Evolutionary conservation across 2,797 vertebrate genomes (phyloP).

Genomic region (Argyrosomus regius): DNA sequence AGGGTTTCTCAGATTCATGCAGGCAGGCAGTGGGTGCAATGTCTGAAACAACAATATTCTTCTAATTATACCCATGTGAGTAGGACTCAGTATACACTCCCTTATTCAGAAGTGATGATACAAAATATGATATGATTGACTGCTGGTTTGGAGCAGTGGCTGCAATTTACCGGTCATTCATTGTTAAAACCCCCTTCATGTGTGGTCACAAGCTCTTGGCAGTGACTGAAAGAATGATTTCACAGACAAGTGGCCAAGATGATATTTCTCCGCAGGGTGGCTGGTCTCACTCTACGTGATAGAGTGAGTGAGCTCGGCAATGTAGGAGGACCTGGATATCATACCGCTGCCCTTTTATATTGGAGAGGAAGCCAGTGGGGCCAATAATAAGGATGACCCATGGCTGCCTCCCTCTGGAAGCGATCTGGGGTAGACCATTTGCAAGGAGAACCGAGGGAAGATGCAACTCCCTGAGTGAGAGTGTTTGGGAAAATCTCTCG

Average conservation of each 20-base stretch:
- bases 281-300: conserved; percentile 18
- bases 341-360: conserved; percentile 28
- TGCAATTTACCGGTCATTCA: conserved; percentile 36
- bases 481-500: conserved; percentile 10
- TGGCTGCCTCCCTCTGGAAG: conserved; percentile 13
- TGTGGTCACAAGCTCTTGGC: conserved; percentile 35
- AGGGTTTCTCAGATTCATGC: not conserved
- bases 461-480: conserved; percentile 1
- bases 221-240: conserved; percentile 52
- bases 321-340: conserved; percentile 33
- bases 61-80: conserved; percentile 8
- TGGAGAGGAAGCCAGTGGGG: conserved; percentile 6
- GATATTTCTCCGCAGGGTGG: conserved; percentile 41
- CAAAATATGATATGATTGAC: conserved; percentile 4
- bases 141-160: conserved; percentile 21
- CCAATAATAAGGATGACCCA: not conserved
- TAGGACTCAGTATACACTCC: not conserved
- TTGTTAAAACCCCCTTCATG: not conserved
- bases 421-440: not conserved
- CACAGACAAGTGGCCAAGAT: conserved; percentile 49
- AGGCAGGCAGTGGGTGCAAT: not conserved
- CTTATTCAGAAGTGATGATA: not conserved
- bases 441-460: not conserved
- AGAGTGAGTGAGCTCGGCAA: conserved; percentile 19
- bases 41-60: not conserved